Base-by-base conservation (phyloP, 2,113 vertebrate species). In the Corynorhinus townsendii region DNA sequence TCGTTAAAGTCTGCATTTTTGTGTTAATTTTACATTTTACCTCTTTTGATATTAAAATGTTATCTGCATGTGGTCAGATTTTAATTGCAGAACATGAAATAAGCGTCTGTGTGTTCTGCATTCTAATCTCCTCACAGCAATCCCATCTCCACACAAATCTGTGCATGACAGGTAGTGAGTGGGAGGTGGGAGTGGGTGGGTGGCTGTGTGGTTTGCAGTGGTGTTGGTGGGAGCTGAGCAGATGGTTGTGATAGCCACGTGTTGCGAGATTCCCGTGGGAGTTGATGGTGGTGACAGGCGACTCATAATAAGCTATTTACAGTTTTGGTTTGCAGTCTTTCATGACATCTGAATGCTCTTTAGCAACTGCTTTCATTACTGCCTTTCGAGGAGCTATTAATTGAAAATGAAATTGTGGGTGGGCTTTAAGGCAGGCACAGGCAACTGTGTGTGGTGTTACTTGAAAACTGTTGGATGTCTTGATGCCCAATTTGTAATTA, bases 251-350 rank as follows among this genome's bases (percentile, higher is more conserved):
- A 90, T 98, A 98, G 98, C 97, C 96, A 97, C 89, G 93, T 96
- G 97, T 97, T 62, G 93, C 7, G 95, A 38, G 96, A 96, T 96
- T 97, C 98, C 96, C 83, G 91, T 11, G 97, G 97, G 98, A 97
- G 98, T 95, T 97, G 97, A 95, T 97, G 98, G 96, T 95, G 96
- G 93, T 98, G 98, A 98, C 98, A 98, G 98, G 98, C 96, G 35
- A 98, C 98, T 98, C 98, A 97, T 98, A 98, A 98, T 97, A 98
- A 98, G 98, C 98, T 98, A 97, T 98, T 99, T 98, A 98, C 97
- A 98, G 98, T 98, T 98, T 98, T 98, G 98, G 97, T 98, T 98
- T 98, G 96, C 97, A 98, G 97, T 97, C 97, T 98, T 97, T 97
- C 90, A 69, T 98, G 98, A 98, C 98, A 98, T 98, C 98, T 94